phyloP scores from a whole-genome alignment of 2,797 vertebrate genomes.

The Lutjanus campechanus region DNA sequence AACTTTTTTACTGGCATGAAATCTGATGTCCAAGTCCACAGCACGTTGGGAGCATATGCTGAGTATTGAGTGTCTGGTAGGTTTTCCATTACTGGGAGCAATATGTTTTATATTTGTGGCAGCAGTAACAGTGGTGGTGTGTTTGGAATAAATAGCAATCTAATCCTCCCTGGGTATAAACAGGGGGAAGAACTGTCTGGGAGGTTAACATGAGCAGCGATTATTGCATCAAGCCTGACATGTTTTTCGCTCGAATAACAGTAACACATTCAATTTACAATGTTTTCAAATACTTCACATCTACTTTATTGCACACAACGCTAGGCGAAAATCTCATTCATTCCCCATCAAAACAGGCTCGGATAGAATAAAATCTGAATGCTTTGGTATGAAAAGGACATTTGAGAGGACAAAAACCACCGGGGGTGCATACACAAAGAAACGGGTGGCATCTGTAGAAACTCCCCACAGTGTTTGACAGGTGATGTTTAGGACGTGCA shows the following conservation, averaged over 20 bases:
- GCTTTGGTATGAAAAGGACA: conserved; percentile 22
- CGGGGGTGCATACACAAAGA: conserved; percentile 8
- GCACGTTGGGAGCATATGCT: conserved; percentile 2
- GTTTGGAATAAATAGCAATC: conserved; percentile 56
- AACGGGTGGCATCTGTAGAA: conserved; percentile 5
- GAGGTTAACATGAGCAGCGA: conserved; percentile 38
- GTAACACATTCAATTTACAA: conserved; percentile 5
- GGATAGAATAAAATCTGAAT: conserved; percentile 6
- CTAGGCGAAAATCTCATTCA: conserved; percentile 9
- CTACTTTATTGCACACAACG: conserved; percentile 1
- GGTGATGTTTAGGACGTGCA: conserved; percentile 4
- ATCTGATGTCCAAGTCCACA: conserved; percentile 3
- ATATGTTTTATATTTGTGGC: conserved; percentile 48
- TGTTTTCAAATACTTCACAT: conserved; percentile 17
- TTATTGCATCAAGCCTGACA: conserved; percentile 38
- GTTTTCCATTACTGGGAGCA: conserved; percentile 34
- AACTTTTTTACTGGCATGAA: background rate
- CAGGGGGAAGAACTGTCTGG: conserved; percentile 20
- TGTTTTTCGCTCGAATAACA: conserved; percentile 29
- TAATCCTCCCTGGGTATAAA: conserved; percentile 46
- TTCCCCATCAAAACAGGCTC: conserved; percentile 23
- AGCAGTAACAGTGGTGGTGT: conserved; percentile 33
- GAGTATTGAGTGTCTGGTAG: conserved; percentile 13
- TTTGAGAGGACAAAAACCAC: conserved; percentile 23
- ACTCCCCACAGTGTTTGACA: conserved; percentile 13